These are phyloP conservation scores for Musca vetustissima DNA, from an alignment of 1,140 invertebrate genomes.

Conservation along the genomic window DNA sequence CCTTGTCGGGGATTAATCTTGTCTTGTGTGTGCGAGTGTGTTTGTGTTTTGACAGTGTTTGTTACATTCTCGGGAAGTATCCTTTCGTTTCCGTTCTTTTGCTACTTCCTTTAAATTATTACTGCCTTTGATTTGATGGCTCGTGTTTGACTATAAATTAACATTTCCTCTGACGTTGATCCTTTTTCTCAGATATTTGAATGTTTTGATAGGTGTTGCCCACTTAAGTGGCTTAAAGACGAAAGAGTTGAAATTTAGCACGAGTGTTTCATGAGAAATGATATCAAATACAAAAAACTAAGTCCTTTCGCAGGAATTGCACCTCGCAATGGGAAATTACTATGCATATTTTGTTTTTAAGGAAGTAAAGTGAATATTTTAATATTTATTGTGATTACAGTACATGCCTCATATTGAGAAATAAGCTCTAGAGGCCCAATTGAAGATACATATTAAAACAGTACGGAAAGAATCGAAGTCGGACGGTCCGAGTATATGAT, in stretches of 20 bases:
- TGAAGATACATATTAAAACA: too few relatives aligned
- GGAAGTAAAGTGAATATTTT: too few relatives aligned
- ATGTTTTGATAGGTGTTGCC: constrained; percentile 23
- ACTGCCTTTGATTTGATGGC: constrained; percentile 1
- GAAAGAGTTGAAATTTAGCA: constrained; percentile 24
- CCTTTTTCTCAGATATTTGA: background rate
- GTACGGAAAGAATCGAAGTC: too few relatives aligned
- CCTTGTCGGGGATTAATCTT: background rate
- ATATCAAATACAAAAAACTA: background rate
- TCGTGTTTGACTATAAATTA: constrained; percentile 23
- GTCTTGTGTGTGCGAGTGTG: too few relatives aligned
- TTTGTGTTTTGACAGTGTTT: constrained; percentile 10
- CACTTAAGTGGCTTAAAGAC: constrained; percentile 24
- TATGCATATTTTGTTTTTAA: background rate
- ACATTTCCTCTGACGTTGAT: constrained; percentile 9
- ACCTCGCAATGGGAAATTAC: background rate
- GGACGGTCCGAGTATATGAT: too few relatives aligned
- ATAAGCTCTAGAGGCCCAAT: too few relatives aligned
- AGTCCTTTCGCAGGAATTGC: background rate
- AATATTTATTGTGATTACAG: too few relatives aligned
- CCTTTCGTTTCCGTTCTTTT: constrained; percentile 19
- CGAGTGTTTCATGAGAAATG: constrained; percentile 4
- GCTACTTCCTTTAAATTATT: background rate
- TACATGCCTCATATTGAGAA: too few relatives aligned
- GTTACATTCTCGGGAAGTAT: constrained; percentile 4